A percentile compares a stretch with the other conserved stretches of the same genome.
phyloP scores from a whole-genome alignment of 2,888 invertebrate species.

The Augochlorella aurata region DNA sequence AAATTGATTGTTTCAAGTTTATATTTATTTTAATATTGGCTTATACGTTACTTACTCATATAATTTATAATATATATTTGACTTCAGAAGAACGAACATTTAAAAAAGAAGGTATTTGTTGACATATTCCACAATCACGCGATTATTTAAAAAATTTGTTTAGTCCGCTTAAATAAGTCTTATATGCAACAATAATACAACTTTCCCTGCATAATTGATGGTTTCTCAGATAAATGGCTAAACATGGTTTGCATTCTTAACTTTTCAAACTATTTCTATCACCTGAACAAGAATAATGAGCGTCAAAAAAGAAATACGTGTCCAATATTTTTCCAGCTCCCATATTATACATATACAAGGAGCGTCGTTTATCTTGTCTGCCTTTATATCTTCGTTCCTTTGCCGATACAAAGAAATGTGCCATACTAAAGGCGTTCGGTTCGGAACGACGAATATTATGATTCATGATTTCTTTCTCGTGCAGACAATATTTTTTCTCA shows the following conservation, averaged over 20 bases:
- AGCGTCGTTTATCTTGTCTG: background rate
- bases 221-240: background rate
- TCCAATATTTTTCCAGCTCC: background rate
- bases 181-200: background rate
- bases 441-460: background rate
- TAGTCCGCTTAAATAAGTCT: too few species aligned
- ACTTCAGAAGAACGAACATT: too few species aligned
- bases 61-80: too few species aligned
- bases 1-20: too few species aligned
- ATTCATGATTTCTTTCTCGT: background rate
- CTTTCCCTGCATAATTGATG: background rate
- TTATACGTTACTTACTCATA: too few species aligned
- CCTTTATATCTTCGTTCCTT: background rate
- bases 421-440: background rate
- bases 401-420: background rate
- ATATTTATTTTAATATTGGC: too few species aligned
- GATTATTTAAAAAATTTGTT: background rate
- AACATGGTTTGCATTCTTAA: background rate
- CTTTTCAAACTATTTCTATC: background rate
- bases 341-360: background rate
- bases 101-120: too few species aligned
- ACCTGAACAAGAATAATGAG: background rate
- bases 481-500: background rate
- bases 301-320: background rate
- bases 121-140: background rate